Base-by-base conservation (phyloP, 2,113 vertebrate species). In the Hippocampus abdominalis region DNA sequence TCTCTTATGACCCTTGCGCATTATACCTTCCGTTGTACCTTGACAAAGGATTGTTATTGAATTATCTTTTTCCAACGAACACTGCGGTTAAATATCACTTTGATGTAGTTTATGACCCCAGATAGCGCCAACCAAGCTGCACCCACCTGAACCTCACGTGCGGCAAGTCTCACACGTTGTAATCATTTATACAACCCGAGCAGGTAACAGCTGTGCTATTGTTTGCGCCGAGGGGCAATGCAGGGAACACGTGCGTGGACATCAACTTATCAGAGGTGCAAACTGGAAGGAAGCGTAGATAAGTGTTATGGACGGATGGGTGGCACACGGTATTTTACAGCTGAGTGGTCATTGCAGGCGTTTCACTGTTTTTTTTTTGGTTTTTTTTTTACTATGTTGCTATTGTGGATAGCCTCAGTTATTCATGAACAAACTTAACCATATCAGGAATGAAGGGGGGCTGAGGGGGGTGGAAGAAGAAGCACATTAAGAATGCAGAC, bases 91-190 rank as follows among this genome's bases (percentile, higher is more conserved):
- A 75, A 72, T 54, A 63, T 57, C 51, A 71, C 53, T 65, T 27
- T 1, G 1, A 54, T 68, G 73, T 67, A 72, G 78, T 78, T 74
- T 80, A 84, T 69, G 65, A 64, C 74, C 32, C 32, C 25, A 20
- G 23, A 53, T 42, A 42, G 21, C 65, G 57, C 67, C 42, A 66
- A 21, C 63, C 72, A 70, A 76, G 65, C 46, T 39, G n/a, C 9
- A 69, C 64, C 69, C 63, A 70, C 74, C 74, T 67, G 67, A 66
- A 64, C 66, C 59, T 59, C 68, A 66, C 54, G 16, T 77, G 56
- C 32, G 23, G 75, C 10, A 75, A 79, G 71, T 77, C 84, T 75
- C 74, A 46, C 8, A 53, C 10, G n/a, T 73, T 18, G 70, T 68
- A 36, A 48, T n/a, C 32, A 46, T 32, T 65, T 39, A 40, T 59